Percentiles rank a stretch among this genome's conserved stretches.
phyloP scores from a whole-genome alignment of 2,888 invertebrate species.

The Monoplex corrugatus region DNA sequence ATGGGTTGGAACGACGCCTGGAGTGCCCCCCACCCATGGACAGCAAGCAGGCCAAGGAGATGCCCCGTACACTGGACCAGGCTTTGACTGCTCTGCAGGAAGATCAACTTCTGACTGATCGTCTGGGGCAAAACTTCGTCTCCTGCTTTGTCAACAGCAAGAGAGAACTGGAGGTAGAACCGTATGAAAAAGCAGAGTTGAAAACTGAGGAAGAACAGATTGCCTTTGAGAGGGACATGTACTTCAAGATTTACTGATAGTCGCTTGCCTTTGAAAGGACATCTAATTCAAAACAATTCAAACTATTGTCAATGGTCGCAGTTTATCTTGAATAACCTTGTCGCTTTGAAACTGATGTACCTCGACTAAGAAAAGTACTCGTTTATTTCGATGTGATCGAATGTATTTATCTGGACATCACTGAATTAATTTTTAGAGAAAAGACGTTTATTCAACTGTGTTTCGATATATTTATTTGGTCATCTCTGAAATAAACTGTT shows the following conservation, averaged over 20 bases:
- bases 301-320: too few species aligned
- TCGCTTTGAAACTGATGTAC: too few species aligned
- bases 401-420: too few species aligned
- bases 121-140: conserved; percentile 40
- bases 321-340: too few species aligned
- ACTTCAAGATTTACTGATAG: not conserved
- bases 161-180: conserved; percentile 18
- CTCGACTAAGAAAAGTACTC: too few species aligned
- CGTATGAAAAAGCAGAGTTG: conserved; percentile 7
- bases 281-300: too few species aligned
- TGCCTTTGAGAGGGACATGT: conserved; percentile 30
- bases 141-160: conserved; percentile 16
- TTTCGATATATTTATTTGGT: too few species aligned
- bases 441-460: too few species aligned
- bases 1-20: conserved; percentile 54
- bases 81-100: conserved; percentile 36
- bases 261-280: too few species aligned
- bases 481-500: too few species aligned
- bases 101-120: not conserved
- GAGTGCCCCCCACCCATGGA: conserved; percentile 50
- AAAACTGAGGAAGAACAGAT: conserved; percentile 32
- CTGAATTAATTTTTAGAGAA: too few species aligned
- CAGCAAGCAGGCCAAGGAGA: not conserved
- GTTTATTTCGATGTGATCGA: too few species aligned
- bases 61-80: conserved; percentile 15